Evolutionary conservation across 2,888 invertebrate genomes (phyloP).

Genomic region (Lasioglossum zephyrum): DNA sequence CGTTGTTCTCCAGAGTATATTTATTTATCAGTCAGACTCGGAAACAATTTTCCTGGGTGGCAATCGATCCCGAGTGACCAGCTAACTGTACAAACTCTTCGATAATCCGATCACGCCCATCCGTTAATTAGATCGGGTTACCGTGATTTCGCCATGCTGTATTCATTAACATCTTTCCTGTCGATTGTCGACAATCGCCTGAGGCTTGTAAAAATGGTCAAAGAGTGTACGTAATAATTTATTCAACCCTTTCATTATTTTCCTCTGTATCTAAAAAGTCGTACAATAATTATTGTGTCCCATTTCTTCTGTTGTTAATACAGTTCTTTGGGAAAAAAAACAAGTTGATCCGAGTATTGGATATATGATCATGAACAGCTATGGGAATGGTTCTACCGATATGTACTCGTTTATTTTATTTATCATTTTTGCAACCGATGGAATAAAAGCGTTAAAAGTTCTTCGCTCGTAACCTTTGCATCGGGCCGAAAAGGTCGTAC

Average conservation of each 20-base stretch:
- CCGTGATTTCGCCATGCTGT: slow-evolving; percentile 44
- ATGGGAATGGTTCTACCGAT: neutral
- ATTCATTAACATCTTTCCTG: neutral
- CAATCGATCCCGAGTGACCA: slow-evolving; percentile 17
- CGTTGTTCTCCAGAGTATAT: neutral
- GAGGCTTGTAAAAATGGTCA: neutral
- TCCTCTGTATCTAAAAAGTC: neutral
- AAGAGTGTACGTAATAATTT: neutral
- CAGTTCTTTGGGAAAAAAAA: neutral
- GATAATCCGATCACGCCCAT: slow-evolving; percentile 63
- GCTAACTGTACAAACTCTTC: slow-evolving; percentile 52
- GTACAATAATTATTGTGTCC: neutral
- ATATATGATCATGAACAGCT: neutral
- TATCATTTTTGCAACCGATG: neutral
- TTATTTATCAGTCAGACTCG: neutral
- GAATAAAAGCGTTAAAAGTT: slow-evolving; percentile 9
- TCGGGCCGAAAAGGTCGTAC: slow-evolving; percentile 59
- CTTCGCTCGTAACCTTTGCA: slow-evolving; percentile 55
- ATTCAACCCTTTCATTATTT: neutral
- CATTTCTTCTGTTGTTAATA: neutral
- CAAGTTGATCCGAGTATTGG: neutral
- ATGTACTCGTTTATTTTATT: neutral
- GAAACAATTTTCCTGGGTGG: neutral
- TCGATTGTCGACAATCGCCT: neutral
- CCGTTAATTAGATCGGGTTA: slow-evolving; percentile 66